Evolutionary conservation across 92 coral and sea anemone genomes (phyloP), one percentile per base, ranked within the genome.

Genomic region (Isaurus tuberculatus): DNA sequence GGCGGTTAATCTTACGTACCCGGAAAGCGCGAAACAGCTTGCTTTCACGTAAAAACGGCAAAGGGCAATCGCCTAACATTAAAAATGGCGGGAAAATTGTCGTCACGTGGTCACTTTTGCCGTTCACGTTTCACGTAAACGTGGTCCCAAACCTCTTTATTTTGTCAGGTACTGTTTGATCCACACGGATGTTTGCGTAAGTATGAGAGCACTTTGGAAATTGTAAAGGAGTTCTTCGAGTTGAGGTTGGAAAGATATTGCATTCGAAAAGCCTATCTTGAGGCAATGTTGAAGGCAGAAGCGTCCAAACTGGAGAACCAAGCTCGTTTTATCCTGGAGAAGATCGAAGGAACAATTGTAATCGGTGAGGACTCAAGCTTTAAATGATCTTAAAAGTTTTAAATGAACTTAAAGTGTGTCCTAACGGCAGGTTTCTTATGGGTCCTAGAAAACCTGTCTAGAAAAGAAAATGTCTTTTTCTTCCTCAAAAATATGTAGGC

Each of bases 281-380:
- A 96, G 49, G 98, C 98, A 5, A 96, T 96, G 97, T 83, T 96
- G 48, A 44, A 85, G 1, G 99, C 99, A 8, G 98, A 96, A 86
- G 93, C 98, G 0, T 83, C 84, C 0, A 96, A 81, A 70, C 90
- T 96, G 32, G 90, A 87, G 66, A 91, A 90, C 75, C 99, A 96
- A 64, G 99, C 99, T 19, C 88, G 98, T 25, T 96, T 96, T 44
- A 96, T 96, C 73, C 84, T 96, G 66, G 99, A 96, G 81, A 96
- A 96, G 88, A 96, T 94, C 68, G 98, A 96, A 43, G 99, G 99
- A 31, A 75, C 83, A 14, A 92, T 96, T 65, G 87, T 94, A 0
- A 86, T 96, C 75, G 99, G 99, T 96, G 74, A 61, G 92, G 34
- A 5, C 40, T 3, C 36, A 28, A 23, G 26, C 27, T 27, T 27